These are phyloP conservation scores for Phortica variegata DNA, from an alignment of 1,140 invertebrate genomes.

Conservation along the genomic window DNA sequence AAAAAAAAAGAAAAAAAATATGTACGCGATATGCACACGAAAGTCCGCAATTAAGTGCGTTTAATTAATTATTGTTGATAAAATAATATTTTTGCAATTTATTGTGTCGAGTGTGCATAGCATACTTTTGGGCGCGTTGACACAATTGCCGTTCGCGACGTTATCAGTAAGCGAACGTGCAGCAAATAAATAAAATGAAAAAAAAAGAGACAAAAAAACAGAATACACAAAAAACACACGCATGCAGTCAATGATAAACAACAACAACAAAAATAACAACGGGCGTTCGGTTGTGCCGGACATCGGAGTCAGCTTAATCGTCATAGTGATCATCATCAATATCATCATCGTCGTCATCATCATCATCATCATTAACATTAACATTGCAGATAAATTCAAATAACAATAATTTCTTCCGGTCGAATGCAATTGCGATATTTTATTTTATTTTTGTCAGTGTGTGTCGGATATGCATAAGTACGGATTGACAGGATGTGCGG, in stretches of 20 bases:
- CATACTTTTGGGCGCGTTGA: too few species aligned
- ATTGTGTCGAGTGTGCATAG: slow-evolving; percentile 33
- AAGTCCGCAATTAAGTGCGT: slow-evolving; percentile 52
- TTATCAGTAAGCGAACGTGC: too few species aligned
- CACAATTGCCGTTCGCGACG: too few species aligned
- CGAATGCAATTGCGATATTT: slow-evolving; percentile 28
- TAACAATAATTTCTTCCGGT: slow-evolving; percentile 54
- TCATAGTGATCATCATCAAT: not conserved
- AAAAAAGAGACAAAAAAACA: too few species aligned
- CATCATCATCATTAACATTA: not conserved
- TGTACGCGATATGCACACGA: slow-evolving; percentile 25
- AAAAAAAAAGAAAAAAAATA: not conserved
- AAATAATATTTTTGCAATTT: slow-evolving; percentile 55
- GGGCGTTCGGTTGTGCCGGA: not conserved
- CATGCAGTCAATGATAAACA: slow-evolving; percentile 13
- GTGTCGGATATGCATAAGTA: slow-evolving; percentile 49
- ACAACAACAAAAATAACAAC: slow-evolving; percentile 20
- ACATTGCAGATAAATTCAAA: slow-evolving; percentile 47
- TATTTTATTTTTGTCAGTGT: slow-evolving; percentile 19
- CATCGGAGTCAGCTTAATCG: not conserved
- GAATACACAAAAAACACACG: too few species aligned
- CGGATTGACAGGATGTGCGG: slow-evolving; percentile 50
- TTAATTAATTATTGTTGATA: slow-evolving; percentile 56
- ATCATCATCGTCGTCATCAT: slow-evolving; percentile 5
- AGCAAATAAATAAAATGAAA: slow-evolving; percentile 49